These are phyloP conservation scores for Lepus townsendii DNA, from an alignment of 2,797 vertebrate species.

Conservation along the genomic window DNA sequence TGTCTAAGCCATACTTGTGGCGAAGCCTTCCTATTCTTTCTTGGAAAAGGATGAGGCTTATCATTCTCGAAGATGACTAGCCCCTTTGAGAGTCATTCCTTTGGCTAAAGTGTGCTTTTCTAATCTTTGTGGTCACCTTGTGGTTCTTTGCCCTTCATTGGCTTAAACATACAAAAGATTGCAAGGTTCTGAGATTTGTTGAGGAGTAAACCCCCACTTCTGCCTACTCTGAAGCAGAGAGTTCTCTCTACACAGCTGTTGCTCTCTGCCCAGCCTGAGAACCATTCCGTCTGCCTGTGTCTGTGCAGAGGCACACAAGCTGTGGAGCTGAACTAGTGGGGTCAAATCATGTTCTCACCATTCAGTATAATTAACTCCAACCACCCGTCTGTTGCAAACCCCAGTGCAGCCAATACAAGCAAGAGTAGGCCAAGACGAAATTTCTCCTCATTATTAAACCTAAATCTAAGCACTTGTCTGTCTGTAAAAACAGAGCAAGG, in stretches of 20 bases:
- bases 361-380: conserved; percentile 93
- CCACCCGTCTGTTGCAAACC: conserved; percentile 89
- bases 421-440: conserved; percentile 92
- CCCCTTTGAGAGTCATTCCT: background rate
- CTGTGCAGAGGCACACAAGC: conserved; percentile 86
- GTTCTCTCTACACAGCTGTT: background rate
- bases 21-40: background rate
- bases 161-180: background rate
- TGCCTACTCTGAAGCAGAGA: conserved; percentile 16
- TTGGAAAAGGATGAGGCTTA: background rate
- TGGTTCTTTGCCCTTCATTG: background rate
- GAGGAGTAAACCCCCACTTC: background rate
- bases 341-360: conserved; percentile 95
- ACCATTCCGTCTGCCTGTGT: conserved; percentile 83
- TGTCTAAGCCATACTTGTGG: background rate
- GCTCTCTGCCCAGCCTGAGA: conserved; percentile 80
- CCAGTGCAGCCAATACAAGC: conserved; percentile 92
- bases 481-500: conserved; percentile 94
- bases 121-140: background rate
- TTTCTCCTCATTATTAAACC: conserved; percentile 96
- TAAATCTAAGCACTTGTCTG: conserved; percentile 96
- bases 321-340: conserved; percentile 91
- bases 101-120: background rate
- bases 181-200: background rate
- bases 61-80: background rate